Conservation (phyloP, 2,797 vertebrate genomes). For the Danio aesculapii region DNA sequence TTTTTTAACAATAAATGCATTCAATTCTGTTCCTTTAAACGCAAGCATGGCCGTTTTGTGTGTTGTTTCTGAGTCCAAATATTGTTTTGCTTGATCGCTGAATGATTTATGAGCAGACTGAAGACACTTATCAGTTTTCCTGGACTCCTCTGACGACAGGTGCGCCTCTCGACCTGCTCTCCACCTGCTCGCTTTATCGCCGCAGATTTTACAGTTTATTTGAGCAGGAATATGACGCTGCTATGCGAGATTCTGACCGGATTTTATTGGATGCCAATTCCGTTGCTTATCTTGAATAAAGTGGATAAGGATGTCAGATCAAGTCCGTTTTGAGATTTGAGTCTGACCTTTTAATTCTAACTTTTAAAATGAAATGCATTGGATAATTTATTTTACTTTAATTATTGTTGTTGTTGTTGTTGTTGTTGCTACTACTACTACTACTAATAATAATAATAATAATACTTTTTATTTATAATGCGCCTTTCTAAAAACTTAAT, state of each 20-base stretch:
- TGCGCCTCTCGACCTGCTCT: conserved; percentile 73
- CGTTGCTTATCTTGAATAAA: conserved; percentile 61
- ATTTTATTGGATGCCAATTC: conserved; percentile 53
- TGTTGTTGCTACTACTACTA: too few relatives aligned
- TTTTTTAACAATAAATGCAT: too few relatives aligned
- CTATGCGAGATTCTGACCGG: conserved; percentile 51
- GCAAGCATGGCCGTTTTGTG: background rate
- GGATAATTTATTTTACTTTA: too few relatives aligned
- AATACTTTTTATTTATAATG: too few relatives aligned
- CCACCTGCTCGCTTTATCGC: conserved; percentile 86
- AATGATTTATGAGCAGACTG: conserved; percentile 70
- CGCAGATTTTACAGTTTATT: conserved; percentile 82
- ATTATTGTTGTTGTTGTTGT: too few relatives aligned
- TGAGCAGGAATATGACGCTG: conserved; percentile 67
- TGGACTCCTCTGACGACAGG: conserved; percentile 71
- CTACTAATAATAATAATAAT: too few relatives aligned
- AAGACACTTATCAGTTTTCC: conserved; percentile 72
- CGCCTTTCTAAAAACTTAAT: too few relatives aligned
- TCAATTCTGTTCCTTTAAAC: background rate
- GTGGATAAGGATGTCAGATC: conserved; percentile 54
- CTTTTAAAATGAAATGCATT: background rate
- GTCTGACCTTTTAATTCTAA: background rate
- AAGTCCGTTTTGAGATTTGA: conserved; percentile 38
- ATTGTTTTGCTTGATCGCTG: conserved; percentile 56
- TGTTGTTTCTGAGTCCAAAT: conserved; percentile 43